Percentiles rank a stretch among this genome's conserved stretches.
These are phyloP conservation scores for Belgica antarctica DNA, from an alignment of 2,888 invertebrate species.

Conservation along the genomic window DNA sequence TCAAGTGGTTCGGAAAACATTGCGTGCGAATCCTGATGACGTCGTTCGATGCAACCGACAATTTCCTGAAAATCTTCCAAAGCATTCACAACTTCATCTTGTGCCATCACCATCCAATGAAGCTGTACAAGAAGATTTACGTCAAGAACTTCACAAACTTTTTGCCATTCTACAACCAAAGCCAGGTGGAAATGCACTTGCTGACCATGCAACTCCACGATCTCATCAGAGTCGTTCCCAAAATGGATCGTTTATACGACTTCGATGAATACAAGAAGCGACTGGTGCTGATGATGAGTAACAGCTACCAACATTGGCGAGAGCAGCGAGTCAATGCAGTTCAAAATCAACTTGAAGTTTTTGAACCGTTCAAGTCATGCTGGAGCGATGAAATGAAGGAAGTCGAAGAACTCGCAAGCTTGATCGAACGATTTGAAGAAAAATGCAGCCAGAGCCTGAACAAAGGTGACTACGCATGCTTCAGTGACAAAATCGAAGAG, in stretches of 20 bases:
- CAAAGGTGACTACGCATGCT: neutral
- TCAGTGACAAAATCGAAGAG: neutral
- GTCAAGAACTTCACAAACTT: conserved; percentile 45
- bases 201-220: neutral
- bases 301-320: conserved; percentile 1
- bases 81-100: conserved; percentile 46
- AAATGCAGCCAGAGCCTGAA: neutral
- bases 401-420: neutral
- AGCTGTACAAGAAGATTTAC: conserved; percentile 45
- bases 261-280: conserved; percentile 27
- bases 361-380: neutral
- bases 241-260: neutral
- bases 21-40: conserved; percentile 52
- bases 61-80: conserved; percentile 46
- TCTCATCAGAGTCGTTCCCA: conserved; percentile 20
- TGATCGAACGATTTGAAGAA: conserved; percentile 23
- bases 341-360: neutral
- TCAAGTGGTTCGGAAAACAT: conserved; percentile 71
- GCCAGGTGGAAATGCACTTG: conserved; percentile 44
- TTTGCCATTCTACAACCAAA: conserved; percentile 45
- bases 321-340: neutral
- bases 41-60: conserved; percentile 45
- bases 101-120: conserved; percentile 45
- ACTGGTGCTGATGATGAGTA: neutral
- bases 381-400: conserved; percentile 27